Base-by-base conservation (phyloP, 2,888 invertebrate species). In the Nezara viridula region DNA sequence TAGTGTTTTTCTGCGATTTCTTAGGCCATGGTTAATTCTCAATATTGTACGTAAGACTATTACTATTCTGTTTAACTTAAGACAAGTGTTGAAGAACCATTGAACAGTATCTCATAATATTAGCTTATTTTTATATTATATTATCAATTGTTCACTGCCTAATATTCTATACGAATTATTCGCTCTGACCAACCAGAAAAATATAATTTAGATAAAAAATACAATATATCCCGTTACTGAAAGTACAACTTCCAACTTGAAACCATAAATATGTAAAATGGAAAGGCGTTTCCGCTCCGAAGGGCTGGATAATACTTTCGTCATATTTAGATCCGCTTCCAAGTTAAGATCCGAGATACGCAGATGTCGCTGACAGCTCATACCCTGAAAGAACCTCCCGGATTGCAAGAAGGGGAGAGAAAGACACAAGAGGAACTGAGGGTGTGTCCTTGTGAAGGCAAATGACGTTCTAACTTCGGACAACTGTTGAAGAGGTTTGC, bases 361-460 rank as follows among this genome's bases (percentile, higher is more conserved):
- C 66, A 73, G 66, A 73, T 73, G 66, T 73, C 21, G 6, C 66
- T 73, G 66, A 73, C 66, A 73, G 66, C 66, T 73, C 66, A 37
- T 73, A 21, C 66, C 66, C 66, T 21, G 7, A 73, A 73, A 16
- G 27, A 27, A 60, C 16, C 55, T 27, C 27, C 60, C 27, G 27
- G 27, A 27, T 60, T 60, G 19, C 66, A 37, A 73, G 66, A 37
- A 60, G 66, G 66, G 66, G n/a, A 14, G 37, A 37, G 37, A 32
- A 37, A 14, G 37, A 1, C 19, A 27, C 7, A 44, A 44, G 44
- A 44, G 7, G 66, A 27, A 73, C 32, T 2, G 66, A 73, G 32
- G 66, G 66, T 37, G 19, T 73, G 66, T 73, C 66, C 66, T 73
- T 37, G 66, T 37, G 9, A 5, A 73, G 37, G 66, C 66, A 73